Evolutionary conservation across 2,888 invertebrate species (phyloP).

Genomic region (Melieria omissa): DNA sequence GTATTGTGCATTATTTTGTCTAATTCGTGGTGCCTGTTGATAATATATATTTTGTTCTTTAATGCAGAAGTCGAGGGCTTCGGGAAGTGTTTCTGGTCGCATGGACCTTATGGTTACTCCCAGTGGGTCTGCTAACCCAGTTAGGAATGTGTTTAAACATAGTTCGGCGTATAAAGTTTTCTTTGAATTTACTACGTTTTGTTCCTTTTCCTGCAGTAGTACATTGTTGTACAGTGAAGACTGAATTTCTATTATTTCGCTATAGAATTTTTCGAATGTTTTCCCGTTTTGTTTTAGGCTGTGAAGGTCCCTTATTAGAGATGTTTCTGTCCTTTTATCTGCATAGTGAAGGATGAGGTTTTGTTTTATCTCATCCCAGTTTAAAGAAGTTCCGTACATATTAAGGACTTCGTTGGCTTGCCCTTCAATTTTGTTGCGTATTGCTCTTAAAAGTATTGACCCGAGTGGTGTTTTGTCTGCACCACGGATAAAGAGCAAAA

Average conservation of each 20-base stretch:
- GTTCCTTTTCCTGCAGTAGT: background rate
- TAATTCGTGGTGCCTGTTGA: too few species aligned
- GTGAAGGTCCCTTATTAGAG: conserved; percentile 42
- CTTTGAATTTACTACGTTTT: background rate
- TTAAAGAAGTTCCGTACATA: conserved; percentile 17
- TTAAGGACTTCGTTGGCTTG: conserved; percentile 41
- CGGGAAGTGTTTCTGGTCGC: too few species aligned
- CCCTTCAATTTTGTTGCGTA: conserved; percentile 43
- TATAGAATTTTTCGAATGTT: background rate
- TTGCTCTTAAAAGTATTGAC: conserved; percentile 36
- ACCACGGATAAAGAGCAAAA: too few species aligned
- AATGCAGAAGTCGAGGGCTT: too few species aligned
- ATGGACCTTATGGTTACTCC: too few species aligned
- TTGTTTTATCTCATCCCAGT: conserved; percentile 41
- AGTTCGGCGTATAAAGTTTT: background rate
- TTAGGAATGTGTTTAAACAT: conserved; percentile 1
- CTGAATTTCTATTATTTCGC: background rate
- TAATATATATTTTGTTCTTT: too few species aligned
- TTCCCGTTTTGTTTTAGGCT: conserved; percentile 33
- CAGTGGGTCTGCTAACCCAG: background rate
- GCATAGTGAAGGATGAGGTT: conserved; percentile 42
- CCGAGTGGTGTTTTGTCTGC: background rate
- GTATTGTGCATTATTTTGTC: too few species aligned
- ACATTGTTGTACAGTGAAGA: background rate
- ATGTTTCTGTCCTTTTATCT: conserved; percentile 42